Percentiles rank a stretch among this genome's conserved stretches.
These are phyloP conservation scores for Urophycis tenuis DNA, from an alignment of 2,797 vertebrate species.

Conservation along the genomic window DNA sequence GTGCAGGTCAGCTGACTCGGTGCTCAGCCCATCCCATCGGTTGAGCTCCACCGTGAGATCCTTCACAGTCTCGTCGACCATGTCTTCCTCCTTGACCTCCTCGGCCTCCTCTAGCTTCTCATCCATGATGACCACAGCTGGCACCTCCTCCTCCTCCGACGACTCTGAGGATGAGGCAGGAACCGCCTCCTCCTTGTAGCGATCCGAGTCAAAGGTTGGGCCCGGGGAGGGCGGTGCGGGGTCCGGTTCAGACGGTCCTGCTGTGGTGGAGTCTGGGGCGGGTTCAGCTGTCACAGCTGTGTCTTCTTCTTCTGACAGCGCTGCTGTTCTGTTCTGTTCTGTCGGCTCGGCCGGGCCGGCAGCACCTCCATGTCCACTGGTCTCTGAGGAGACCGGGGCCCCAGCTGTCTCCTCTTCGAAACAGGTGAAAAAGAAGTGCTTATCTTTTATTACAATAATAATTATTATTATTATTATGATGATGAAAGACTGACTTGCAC, in stretches of 20 bases:
- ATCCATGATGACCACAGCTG: slow-evolving; percentile 25
- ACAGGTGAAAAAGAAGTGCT: not conserved
- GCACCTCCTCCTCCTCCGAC: slow-evolving; percentile 22
- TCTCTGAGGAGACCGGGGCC: slow-evolving; percentile 49
- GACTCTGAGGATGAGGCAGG: slow-evolving; percentile 15
- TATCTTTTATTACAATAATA: not conserved
- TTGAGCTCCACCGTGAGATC: slow-evolving; percentile 57
- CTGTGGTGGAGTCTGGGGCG: slow-evolving; percentile 24
- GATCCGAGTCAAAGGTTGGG: slow-evolving; percentile 37
- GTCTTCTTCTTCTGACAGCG: slow-evolving; percentile 23
- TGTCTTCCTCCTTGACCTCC: slow-evolving; percentile 5
- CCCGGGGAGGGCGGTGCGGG: slow-evolving; percentile 20
- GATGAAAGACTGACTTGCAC: slow-evolving; percentile 1
- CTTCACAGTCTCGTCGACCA: slow-evolving; percentile 24
- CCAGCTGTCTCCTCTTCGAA: slow-evolving; percentile 29
- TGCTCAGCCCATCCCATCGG: slow-evolving; percentile 14
- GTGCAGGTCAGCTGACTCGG: slow-evolving; percentile 42
- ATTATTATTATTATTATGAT: too few relatives aligned
- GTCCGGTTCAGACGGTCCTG: slow-evolving; percentile 6
- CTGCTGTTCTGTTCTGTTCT: too few relatives aligned
- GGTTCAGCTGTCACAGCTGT: slow-evolving; percentile 22
- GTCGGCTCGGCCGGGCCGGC: slow-evolving; percentile 21
- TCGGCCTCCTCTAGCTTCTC: slow-evolving; percentile 32
- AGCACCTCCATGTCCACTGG: slow-evolving; percentile 4
- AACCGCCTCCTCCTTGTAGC: slow-evolving; percentile 41